phyloP scores from a whole-genome alignment of 2,888 invertebrate species.

The Euspilapteryx auroguttella region DNA sequence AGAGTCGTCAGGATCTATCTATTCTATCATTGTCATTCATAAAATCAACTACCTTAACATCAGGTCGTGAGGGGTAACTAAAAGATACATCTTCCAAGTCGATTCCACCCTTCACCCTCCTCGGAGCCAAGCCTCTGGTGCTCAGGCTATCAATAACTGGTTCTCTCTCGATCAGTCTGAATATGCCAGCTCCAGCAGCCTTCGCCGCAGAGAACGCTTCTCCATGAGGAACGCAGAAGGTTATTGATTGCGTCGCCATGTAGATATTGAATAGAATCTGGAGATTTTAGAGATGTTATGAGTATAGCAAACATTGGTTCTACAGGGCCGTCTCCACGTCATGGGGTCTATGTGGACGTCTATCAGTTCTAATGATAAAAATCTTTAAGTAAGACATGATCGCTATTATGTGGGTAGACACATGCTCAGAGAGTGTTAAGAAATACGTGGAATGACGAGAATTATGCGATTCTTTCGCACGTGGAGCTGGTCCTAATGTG shows the following conservation, averaged over 20 bases:
- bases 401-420: too few species aligned
- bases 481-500: too few species aligned
- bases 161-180: conserved; percentile 68
- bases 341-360: too few species aligned
- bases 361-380: too few species aligned
- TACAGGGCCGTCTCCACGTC: too few species aligned
- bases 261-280: conserved; percentile 75
- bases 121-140: conserved; percentile 60
- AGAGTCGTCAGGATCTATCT: too few species aligned
- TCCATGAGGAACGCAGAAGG: conserved; percentile 73
- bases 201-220: conserved; percentile 74
- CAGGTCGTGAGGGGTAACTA: conserved; percentile 76
- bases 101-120: conserved; percentile 67
- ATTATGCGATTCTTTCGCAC: too few species aligned
- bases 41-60: conserved; percentile 65
- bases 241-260: conserved; percentile 77
- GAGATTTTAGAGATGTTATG: conserved; percentile 4
- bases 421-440: too few species aligned
- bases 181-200: conserved; percentile 74
- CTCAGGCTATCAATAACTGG: conserved; percentile 72
- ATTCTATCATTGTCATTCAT: too few species aligned
- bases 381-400: too few species aligned
- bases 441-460: too few species aligned
- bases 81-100: conserved; percentile 72
- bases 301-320: conserved; percentile 1